Base-by-base conservation (phyloP, 2,797 vertebrate species). In the Neosilurus hyrtlii region DNA sequence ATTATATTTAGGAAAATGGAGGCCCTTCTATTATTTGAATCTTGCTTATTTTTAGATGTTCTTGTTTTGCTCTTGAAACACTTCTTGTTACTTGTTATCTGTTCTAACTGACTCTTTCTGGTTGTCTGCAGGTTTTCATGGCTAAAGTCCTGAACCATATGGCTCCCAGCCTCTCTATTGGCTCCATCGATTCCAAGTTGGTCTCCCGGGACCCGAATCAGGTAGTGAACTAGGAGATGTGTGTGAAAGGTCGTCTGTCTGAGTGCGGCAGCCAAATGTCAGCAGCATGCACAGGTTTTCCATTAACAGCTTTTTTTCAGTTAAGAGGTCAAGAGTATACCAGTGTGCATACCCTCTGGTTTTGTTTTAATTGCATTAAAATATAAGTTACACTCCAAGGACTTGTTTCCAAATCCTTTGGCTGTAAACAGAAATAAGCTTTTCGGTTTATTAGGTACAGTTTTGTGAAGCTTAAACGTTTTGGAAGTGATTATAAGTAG, bases 101-200 rank as follows among this genome's bases (percentile, higher is more conserved):
- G 20, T n/a, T 77, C 0, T 1, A 49, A 61, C 62, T 74, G 4
- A 75, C 18, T 77, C 80, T 56, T 65, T 74, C 54, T 75, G 30
- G 81, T 79, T 90, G 81, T 89, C 87, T 85, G 52, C 89, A 99
- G 98, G 93, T 99, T 90, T 97, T 98, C 67, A 76, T 96, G 77
- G 97, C 96, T 0, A 99, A 97, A 93, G 86, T 99, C 62, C 92
- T 99, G 86, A 98, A 95, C 90, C 91, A 96, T 4, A 89, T 99
- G 89, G 81, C 96, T 87, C 98, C 98, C 37, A 97, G 95, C 86
- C 81, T 99, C 62, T 87, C 92, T 22, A 89, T 99, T 84, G 98
- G 97, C 70, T 83, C 94, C 0, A 96, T 99, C 18, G 95, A 99
- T 4, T 93, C 97, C 87, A 97, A 91, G 7, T 93, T 93, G 89